Percentiles rank a stretch among this genome's conserved stretches.
phyloP scores from a whole-genome alignment of 92 coral and sea anemone genomes.

The Porites lobata region DNA sequence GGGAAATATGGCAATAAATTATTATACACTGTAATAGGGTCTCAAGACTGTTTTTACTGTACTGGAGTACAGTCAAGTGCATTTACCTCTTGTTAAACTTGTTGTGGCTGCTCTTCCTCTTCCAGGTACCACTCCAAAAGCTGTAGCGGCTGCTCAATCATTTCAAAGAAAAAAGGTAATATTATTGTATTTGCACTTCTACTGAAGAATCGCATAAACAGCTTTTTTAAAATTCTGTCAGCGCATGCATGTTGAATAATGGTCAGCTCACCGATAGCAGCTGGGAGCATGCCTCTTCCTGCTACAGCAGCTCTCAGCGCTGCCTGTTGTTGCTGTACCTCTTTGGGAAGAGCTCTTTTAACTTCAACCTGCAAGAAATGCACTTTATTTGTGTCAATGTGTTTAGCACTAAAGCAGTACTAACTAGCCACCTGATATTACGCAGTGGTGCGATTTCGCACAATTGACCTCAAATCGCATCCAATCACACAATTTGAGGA shows the following conservation, averaged over 20 bases:
- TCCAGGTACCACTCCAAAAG: slow-evolving; percentile 59
- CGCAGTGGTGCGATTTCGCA: too few relatives aligned
- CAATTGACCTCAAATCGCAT: too few relatives aligned
- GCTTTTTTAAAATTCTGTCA: not conserved
- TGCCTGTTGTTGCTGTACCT: slow-evolving; percentile 96
- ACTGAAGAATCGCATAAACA: not conserved
- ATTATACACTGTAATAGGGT: too few relatives aligned
- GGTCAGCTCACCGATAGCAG: slow-evolving; percentile 74
- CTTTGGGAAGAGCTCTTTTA: slow-evolving; percentile 96
- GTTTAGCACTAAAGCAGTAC: too few relatives aligned
- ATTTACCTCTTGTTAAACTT: slow-evolving; percentile 43
- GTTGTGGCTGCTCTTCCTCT: slow-evolving; percentile 37
- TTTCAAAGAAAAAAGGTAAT: not conserved
- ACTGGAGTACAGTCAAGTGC: too few relatives aligned
- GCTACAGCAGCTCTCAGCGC: slow-evolving; percentile 88
- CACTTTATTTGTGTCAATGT: not conserved
- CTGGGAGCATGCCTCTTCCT: slow-evolving; percentile 82
- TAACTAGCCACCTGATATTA: too few relatives aligned
- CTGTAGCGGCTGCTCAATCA: slow-evolving; percentile 37
- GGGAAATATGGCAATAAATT: too few relatives aligned
- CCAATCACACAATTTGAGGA: too few relatives aligned
- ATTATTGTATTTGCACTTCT: not conserved
- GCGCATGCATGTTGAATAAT: too few relatives aligned
- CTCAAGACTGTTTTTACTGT: too few relatives aligned
- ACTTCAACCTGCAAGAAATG: slow-evolving; percentile 88